These are phyloP conservation scores for Cephalopachus bancanus DNA, from an alignment of 2,797 vertebrate species.

Conservation along the genomic window DNA sequence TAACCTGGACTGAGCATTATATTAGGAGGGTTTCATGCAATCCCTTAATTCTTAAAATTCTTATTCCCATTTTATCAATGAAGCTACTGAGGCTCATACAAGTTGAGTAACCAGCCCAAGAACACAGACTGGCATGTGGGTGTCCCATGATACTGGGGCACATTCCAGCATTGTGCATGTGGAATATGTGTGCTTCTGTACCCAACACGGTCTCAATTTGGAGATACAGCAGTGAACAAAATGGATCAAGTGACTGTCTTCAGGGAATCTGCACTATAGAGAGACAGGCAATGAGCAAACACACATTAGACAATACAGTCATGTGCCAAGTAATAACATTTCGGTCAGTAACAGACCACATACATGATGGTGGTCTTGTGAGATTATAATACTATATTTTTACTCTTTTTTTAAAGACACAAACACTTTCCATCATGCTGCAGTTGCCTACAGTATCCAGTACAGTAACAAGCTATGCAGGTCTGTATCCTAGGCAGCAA, in stretches of 20 bases:
- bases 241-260: not conserved
- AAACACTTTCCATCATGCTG: not conserved
- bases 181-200: accelerated
- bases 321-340: not conserved
- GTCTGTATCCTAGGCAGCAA: not conserved
- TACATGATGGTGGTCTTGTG: not conserved
- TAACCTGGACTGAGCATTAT: accelerated
- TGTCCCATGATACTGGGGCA: too few species aligned
- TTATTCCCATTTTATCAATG: not conserved
- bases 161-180: accelerated
- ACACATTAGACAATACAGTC: not conserved
- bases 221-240: not conserved
- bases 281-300: not conserved
- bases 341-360: too few species aligned
- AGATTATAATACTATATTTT: not conserved
- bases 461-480: not conserved
- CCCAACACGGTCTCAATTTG: accelerated
- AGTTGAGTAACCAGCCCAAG: not conserved
- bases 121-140: too few species aligned
- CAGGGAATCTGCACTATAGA: not conserved
- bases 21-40: not conserved
- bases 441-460: not conserved
- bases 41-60: not conserved
- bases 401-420: not conserved
- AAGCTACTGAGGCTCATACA: not conserved